phyloP scores from a whole-genome alignment of 1,140 invertebrate genomes.

The Rhynchophorus ferrugineus region DNA sequence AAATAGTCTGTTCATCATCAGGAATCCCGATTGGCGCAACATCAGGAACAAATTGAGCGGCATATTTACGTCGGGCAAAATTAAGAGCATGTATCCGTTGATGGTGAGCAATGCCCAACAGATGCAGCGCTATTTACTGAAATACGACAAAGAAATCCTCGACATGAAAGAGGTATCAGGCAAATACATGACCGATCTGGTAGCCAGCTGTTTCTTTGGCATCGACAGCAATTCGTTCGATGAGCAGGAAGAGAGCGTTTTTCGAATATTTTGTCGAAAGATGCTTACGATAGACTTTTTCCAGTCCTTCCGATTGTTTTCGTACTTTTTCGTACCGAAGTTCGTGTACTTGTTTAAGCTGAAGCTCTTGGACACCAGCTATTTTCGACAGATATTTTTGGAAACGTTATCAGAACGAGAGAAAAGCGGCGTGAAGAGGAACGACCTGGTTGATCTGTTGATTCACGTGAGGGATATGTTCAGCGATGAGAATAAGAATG shows the following conservation, averaged over 20 bases:
- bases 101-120: slow-evolving; percentile 23
- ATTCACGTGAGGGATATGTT: slow-evolving; percentile 42
- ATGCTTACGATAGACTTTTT: slow-evolving; percentile 25
- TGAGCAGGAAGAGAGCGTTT: slow-evolving; percentile 39
- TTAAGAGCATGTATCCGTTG: slow-evolving; percentile 28
- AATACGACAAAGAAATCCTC: slow-evolving; percentile 14
- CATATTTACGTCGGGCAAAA: slow-evolving; percentile 32
- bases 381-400: slow-evolving; percentile 33
- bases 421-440: slow-evolving; percentile 36
- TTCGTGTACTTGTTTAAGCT: slow-evolving; percentile 32
- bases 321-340: slow-evolving; percentile 33
- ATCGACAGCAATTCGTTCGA: slow-evolving; percentile 41
- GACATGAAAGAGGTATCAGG: slow-evolving; percentile 29
- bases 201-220: slow-evolving; percentile 32
- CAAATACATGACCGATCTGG: slow-evolving; percentile 29
- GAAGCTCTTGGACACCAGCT: slow-evolving; percentile 30
- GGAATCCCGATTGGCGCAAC: slow-evolving; percentile 28
- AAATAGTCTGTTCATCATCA: slow-evolving; percentile 30
- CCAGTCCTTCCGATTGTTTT: slow-evolving; percentile 24
- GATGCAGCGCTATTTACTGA: slow-evolving; percentile 22
- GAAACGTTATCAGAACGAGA: slow-evolving; percentile 33
- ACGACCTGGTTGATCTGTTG: slow-evolving; percentile 51
- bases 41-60: slow-evolving; percentile 26
- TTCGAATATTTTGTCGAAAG: slow-evolving; percentile 29
- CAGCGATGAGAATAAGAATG: slow-evolving; percentile 10